Conservation (phyloP, 2,797 vertebrate species). For the Liparis tanakae region DNA sequence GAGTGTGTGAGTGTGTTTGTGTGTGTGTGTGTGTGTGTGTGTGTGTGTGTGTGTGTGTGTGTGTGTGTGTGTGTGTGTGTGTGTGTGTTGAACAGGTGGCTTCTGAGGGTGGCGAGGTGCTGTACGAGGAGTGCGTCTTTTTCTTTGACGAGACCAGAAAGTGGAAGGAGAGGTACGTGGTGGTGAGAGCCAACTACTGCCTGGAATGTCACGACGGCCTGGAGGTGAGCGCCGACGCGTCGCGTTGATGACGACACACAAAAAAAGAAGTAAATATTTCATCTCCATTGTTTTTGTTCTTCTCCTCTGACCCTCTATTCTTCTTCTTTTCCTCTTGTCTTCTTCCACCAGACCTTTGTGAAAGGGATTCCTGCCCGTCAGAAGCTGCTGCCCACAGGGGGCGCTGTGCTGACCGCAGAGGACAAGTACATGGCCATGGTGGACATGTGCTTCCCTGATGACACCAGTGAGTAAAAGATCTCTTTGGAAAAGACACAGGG, state of each 20-base stretch:
- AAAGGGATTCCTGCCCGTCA: conserved; percentile 83
- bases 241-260: background rate
- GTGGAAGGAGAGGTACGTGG: conserved; percentile 89
- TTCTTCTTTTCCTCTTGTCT: background rate
- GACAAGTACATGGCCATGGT: conserved; percentile 88
- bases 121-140: conserved; percentile 85
- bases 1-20: conserved; percentile 5
- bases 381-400: conserved; percentile 88
- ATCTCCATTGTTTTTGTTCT: background rate
- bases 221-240: conserved; percentile 80
- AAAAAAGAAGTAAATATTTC: no score
- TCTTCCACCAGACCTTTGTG: conserved; percentile 82
- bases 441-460: conserved; percentile 88
- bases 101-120: conserved; percentile 66
- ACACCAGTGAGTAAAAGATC: conserved; percentile 83
- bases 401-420: conserved; percentile 87
- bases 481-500: background rate
- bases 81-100: conserved; percentile 73
- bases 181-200: conserved; percentile 87
- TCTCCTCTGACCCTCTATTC: background rate
- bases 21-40: conserved; percentile 24
- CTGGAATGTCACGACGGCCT: conserved; percentile 90
- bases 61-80: conserved; percentile 8
- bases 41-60: no score
- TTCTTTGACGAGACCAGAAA: conserved; percentile 88